Conservation (phyloP, 2,888 invertebrate species). For the Alviniconcha strummeri region DNA sequence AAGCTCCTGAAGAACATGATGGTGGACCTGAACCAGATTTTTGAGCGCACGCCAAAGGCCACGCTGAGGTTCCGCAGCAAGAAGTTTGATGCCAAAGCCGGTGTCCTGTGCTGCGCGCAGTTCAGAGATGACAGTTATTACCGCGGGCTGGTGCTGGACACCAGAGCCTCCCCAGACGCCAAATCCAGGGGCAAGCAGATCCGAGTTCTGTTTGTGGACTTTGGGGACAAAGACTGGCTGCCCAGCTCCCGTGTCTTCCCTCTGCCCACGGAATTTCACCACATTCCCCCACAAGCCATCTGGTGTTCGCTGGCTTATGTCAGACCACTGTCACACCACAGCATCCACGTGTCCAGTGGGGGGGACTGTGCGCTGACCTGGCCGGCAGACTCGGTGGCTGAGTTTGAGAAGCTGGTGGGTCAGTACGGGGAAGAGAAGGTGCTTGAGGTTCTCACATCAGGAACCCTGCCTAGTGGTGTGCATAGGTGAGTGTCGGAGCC, state of each 20-base stretch:
- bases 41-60: constrained; percentile 9
- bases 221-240: constrained; percentile 87
- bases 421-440: constrained; percentile 11
- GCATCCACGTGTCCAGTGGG: background rate
- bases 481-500: background rate
- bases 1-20: constrained; percentile 52
- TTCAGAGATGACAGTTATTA: constrained; percentile 88
- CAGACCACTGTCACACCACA: constrained; percentile 40
- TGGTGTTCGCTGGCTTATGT: constrained; percentile 85
- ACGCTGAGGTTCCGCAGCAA: background rate
- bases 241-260: constrained; percentile 82
- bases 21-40: constrained; percentile 48
- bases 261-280: constrained; percentile 81
- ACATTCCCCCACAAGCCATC: constrained; percentile 86
- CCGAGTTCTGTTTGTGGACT: constrained; percentile 87
- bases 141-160: constrained; percentile 74
- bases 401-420: constrained; percentile 26
- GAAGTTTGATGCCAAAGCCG: constrained; percentile 5
- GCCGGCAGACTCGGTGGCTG: constrained; percentile 1
- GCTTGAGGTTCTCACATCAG: constrained; percentile 8
- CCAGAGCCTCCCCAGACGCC: background rate
- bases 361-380: background rate
- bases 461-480: background rate
- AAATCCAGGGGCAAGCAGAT: constrained; percentile 37
- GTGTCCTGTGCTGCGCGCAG: constrained; percentile 83